These are phyloP conservation scores for Drosophila lacicola DNA, from an alignment of 2,888 invertebrate genomes.

Conservation along the genomic window DNA sequence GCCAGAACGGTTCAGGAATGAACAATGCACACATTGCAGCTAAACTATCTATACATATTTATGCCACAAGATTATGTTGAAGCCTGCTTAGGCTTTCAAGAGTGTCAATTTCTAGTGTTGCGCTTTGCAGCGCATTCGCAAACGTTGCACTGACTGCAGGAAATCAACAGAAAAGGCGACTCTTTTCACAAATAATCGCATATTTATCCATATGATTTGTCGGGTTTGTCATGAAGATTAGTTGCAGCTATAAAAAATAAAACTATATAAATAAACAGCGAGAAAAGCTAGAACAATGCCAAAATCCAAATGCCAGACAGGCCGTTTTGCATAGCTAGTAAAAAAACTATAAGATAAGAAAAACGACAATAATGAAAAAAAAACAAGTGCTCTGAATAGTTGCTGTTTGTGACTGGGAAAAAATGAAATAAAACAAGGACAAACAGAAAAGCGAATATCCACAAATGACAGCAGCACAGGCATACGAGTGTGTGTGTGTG, in stretches of 20 bases:
- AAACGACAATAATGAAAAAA: constrained; percentile 2
- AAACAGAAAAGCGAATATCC: constrained; percentile 51
- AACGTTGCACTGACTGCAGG: neutral
- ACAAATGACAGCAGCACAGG: constrained; percentile 44
- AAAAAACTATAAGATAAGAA: neutral
- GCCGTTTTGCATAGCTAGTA: neutral
- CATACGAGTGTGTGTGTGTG: constrained; percentile 16
- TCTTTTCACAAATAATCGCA: neutral
- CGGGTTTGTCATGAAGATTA: neutral
- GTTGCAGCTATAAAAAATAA: neutral
- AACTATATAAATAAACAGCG: neutral
- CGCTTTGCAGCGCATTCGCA: neutral
- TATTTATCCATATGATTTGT: neutral
- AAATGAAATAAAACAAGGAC: constrained; percentile 15
- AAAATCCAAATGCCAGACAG: constrained; percentile 1
- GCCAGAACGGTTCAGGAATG: neutral
- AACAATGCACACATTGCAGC: too few species aligned
- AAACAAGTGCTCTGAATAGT: neutral
- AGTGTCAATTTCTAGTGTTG: neutral
- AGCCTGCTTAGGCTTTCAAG: too few species aligned
- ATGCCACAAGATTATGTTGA: too few species aligned
- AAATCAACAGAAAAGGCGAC: neutral
- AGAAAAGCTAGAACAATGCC: neutral
- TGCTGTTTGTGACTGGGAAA: neutral
- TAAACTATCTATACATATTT: too few species aligned